Conservation (phyloP, 1,140 invertebrate genomes). For the Archivesica marissinica region DNA sequence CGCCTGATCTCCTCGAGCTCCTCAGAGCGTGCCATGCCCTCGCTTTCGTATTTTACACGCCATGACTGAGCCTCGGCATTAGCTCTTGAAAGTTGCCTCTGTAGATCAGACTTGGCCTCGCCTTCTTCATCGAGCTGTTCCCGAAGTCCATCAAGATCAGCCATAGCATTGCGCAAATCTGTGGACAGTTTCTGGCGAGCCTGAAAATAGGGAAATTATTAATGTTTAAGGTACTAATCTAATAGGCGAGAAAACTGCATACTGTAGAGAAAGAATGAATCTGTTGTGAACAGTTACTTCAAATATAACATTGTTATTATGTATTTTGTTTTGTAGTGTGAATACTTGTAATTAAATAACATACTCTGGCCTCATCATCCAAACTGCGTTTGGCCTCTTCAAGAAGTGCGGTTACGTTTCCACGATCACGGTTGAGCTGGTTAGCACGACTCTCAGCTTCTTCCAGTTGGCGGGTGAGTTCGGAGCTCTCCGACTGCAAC, state of each 20-base stretch:
- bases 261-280: too few relatives aligned
- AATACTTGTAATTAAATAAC: too few relatives aligned
- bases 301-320: too few relatives aligned
- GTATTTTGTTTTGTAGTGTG: too few relatives aligned
- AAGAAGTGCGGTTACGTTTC: constrained; percentile 95
- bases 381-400: constrained; percentile 97
- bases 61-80: constrained; percentile 94
- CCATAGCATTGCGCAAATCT: constrained; percentile 32
- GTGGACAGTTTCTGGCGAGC: constrained; percentile 37
- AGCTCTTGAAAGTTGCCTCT: constrained; percentile 56
- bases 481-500: constrained; percentile 94
- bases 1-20: constrained; percentile 99
- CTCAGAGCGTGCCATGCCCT: constrained; percentile 43
- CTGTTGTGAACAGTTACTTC: too few relatives aligned
- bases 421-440: constrained; percentile 98
- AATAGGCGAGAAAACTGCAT: too few relatives aligned
- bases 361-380: constrained; percentile 94
- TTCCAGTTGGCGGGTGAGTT: constrained; percentile 94
- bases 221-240: too few relatives aligned
- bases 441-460: constrained; percentile 98
- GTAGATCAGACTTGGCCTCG: constrained; percentile 98
- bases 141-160: constrained; percentile 97
- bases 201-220: constrained; percentile 19
- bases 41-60: constrained; percentile 47
- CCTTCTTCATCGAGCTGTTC: constrained; percentile 99